These are phyloP conservation scores for Alviniconcha marisindica DNA, from an alignment of 1,140 invertebrate species.

Conservation along the genomic window DNA sequence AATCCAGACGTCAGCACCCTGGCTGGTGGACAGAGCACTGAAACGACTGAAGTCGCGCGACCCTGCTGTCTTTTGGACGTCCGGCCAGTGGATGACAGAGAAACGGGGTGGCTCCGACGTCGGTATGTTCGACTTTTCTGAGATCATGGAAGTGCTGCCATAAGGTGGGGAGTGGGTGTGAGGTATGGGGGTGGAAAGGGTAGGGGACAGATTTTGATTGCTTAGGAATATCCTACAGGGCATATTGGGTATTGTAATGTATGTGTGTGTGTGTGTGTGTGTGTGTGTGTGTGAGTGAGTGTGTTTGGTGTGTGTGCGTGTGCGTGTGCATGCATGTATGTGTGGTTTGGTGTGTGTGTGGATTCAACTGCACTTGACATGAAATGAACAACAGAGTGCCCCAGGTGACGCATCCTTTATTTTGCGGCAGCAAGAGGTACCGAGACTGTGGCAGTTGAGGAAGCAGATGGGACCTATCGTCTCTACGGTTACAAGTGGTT, in stretches of 20 bases:
- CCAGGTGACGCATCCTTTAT: neutral
- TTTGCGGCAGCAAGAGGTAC: slow-evolving; percentile 76
- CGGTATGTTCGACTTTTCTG: slow-evolving; percentile 61
- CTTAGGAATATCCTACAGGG: too few species aligned
- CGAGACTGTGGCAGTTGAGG: slow-evolving; percentile 79
- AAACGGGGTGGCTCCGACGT: slow-evolving; percentile 81
- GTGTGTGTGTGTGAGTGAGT: neutral
- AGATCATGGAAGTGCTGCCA: neutral
- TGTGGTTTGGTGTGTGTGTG: neutral
- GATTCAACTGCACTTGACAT: neutral
- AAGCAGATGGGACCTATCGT: slow-evolving; percentile 73
- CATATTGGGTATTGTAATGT: too few species aligned
- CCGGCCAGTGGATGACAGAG: slow-evolving; percentile 84
- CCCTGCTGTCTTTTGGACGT: slow-evolving; percentile 80
- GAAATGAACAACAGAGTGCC: neutral
- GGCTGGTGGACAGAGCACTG: slow-evolving; percentile 69
- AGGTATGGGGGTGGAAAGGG: too few species aligned
- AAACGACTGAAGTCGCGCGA: slow-evolving; percentile 76
- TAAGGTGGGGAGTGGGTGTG: neutral
- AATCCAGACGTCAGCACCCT: slow-evolving; percentile 33
- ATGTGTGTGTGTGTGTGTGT: neutral
- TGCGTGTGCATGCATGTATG: neutral
- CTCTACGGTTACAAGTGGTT: slow-evolving; percentile 81
- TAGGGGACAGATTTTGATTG: too few species aligned
- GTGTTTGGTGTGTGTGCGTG: neutral